Evolutionary conservation across 2,888 invertebrate species (phyloP).

Genomic region (Unio pictorum): DNA sequence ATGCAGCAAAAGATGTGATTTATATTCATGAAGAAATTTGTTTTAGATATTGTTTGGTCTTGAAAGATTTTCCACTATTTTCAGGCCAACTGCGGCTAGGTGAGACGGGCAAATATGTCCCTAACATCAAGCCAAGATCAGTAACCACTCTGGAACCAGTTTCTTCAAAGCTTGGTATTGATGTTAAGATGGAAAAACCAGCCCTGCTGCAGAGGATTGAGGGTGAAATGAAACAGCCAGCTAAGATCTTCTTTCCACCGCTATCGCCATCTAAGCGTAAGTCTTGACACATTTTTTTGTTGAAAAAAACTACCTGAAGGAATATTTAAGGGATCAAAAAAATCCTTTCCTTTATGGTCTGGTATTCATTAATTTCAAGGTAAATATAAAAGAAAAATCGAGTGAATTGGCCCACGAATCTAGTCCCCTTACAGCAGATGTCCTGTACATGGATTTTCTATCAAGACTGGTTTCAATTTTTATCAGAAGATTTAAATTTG

Average conservation of each 20-base stretch:
- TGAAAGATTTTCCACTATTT: constrained; percentile 1
- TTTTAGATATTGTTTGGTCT: too few relatives aligned
- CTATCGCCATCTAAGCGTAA: constrained; percentile 48
- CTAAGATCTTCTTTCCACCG: constrained; percentile 50
- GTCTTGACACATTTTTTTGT: constrained; percentile 3
- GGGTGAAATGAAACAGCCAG: constrained; percentile 45
- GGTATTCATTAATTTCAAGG: too few relatives aligned
- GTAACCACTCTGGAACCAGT: constrained; percentile 55
- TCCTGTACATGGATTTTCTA: too few relatives aligned
- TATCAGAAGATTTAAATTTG: too few relatives aligned
- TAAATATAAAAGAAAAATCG: too few relatives aligned
- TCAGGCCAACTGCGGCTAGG: constrained; percentile 60
- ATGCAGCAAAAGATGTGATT: too few relatives aligned
- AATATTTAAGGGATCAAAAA: neutral
- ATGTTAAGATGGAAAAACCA: constrained; percentile 63
- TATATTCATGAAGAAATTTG: too few relatives aligned
- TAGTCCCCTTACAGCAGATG: too few relatives aligned
- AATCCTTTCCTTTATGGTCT: neutral
- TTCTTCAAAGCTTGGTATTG: constrained; percentile 63
- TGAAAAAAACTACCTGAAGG: neutral
- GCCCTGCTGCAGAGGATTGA: constrained; percentile 50
- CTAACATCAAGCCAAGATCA: constrained; percentile 34
- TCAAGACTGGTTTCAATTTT: too few relatives aligned
- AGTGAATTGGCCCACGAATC: too few relatives aligned
- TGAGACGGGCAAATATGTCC: constrained; percentile 43